Evolutionary conservation across 2,113 vertebrate genomes (phyloP).

Genomic region (Stigmatopora nigra): DNA sequence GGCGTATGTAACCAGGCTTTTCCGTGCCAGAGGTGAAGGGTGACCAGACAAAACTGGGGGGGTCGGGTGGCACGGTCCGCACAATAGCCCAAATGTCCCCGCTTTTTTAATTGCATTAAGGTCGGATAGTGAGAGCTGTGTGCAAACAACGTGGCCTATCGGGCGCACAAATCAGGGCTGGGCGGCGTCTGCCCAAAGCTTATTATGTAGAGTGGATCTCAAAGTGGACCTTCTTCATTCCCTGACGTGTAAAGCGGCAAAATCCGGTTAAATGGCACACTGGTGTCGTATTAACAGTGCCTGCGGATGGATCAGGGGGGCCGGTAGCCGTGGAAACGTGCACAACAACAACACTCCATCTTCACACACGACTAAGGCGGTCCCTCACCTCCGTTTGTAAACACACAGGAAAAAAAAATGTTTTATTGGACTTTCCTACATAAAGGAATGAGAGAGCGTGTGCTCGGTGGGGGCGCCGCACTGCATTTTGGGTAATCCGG

Average conservation of each 20-base stretch:
- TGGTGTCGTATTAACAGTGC: slow-evolving; percentile 65
- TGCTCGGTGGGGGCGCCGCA: slow-evolving; percentile 30
- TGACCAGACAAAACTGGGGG: slow-evolving; percentile 72
- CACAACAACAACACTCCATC: slow-evolving; percentile 28
- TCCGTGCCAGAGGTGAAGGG: slow-evolving; percentile 1
- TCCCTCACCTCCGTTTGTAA: not conserved
- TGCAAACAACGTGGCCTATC: slow-evolving; percentile 87
- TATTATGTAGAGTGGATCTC: slow-evolving; percentile 78
- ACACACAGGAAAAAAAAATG: not conserved
- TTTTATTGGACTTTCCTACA: slow-evolving; percentile 12
- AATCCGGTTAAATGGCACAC: slow-evolving; percentile 30
- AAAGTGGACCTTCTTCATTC: slow-evolving; percentile 61
- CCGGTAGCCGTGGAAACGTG: slow-evolving; percentile 42
- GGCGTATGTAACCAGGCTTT: not conserved
- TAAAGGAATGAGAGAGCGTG: slow-evolving; percentile 6
- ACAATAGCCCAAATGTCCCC: slow-evolving; percentile 87
- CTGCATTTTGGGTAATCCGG: slow-evolving; percentile 58
- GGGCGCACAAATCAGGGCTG: slow-evolving; percentile 77
- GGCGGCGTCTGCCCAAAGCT: slow-evolving; percentile 79
- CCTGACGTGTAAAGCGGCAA: slow-evolving; percentile 37
- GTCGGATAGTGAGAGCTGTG: slow-evolving; percentile 80
- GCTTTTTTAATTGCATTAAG: slow-evolving; percentile 93
- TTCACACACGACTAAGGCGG: not conserved
- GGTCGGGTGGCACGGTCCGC: slow-evolving; percentile 90
- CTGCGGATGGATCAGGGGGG: slow-evolving; percentile 24